Evolutionary conservation across 1,140 invertebrate genomes (phyloP).

Genomic region (Microplitis demolitor): DNA sequence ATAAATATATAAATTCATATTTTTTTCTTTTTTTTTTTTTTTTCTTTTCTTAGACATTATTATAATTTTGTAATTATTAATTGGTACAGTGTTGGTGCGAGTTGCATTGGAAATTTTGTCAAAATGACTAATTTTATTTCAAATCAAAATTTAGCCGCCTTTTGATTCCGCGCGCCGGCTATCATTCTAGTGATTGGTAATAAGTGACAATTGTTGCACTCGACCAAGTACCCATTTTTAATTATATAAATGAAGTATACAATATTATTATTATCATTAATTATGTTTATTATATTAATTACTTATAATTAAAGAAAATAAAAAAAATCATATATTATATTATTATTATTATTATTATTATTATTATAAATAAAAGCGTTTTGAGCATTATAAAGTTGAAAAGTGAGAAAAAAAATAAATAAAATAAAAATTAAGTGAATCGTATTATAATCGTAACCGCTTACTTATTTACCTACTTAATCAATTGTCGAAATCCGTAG

Average conservation of each 20-base stretch:
- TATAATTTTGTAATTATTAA: no score
- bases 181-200: no score
- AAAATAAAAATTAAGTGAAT: neutral
- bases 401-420: constrained; percentile 5
- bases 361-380: neutral
- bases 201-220: no score
- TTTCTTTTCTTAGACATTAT: neutral
- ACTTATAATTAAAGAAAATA: neutral
- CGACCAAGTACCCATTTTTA: no score
- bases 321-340: neutral
- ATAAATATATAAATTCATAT: neutral
- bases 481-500: constrained; percentile 28
- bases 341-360: neutral
- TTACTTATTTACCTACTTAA: constrained; percentile 48
- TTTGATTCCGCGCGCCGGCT: no score
- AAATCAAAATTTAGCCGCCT: no score
- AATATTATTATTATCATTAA: neutral
- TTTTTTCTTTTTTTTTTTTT: no score
- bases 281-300: neutral
- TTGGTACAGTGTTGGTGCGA: no score
- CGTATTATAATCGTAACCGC: constrained; percentile 21
- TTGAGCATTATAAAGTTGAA: constrained; percentile 1
- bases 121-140: no score
- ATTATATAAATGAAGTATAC: no score
- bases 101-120: no score